Percentiles rank a stretch among this genome's conserved stretches.
phyloP scores from a whole-genome alignment of 2,888 invertebrate genomes.

The Creontiades dilutus region DNA sequence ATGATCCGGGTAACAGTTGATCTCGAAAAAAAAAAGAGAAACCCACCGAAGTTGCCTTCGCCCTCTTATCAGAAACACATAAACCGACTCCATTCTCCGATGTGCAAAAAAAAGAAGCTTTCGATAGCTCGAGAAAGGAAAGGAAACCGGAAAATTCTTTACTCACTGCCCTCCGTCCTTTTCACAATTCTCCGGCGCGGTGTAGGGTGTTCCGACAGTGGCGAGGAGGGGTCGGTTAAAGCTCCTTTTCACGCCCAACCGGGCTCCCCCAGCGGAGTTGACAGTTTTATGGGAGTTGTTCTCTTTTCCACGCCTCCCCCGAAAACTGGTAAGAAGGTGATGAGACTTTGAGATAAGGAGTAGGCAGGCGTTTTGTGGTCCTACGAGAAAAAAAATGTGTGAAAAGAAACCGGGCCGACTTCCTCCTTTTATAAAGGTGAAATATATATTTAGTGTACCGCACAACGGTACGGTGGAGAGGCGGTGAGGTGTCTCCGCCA shows the following conservation, averaged over 20 bases:
- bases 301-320: slow-evolving; percentile 15
- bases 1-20: too few species aligned
- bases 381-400: slow-evolving; percentile 11
- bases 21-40: background rate
- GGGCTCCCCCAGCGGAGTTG: slow-evolving; percentile 13
- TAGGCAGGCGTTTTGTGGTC: background rate
- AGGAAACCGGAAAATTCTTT: background rate
- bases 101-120: background rate
- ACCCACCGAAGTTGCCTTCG: background rate
- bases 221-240: background rate
- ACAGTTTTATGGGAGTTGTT: slow-evolving; percentile 66
- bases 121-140: background rate
- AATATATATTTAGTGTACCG: background rate
- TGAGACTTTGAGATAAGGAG: slow-evolving; percentile 61
- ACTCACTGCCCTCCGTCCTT: background rate
- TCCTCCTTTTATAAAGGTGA: background rate
- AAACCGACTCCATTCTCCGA: background rate
- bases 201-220: background rate
- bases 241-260: background rate
- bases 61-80: background rate
- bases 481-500: background rate
- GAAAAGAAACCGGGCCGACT: background rate
- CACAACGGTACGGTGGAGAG: background rate
- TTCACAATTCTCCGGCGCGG: background rate
- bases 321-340: slow-evolving; percentile 48